Evolutionary conservation across 2,113 vertebrate genomes (phyloP).

Genomic region (Rhinogobius similis): DNA sequence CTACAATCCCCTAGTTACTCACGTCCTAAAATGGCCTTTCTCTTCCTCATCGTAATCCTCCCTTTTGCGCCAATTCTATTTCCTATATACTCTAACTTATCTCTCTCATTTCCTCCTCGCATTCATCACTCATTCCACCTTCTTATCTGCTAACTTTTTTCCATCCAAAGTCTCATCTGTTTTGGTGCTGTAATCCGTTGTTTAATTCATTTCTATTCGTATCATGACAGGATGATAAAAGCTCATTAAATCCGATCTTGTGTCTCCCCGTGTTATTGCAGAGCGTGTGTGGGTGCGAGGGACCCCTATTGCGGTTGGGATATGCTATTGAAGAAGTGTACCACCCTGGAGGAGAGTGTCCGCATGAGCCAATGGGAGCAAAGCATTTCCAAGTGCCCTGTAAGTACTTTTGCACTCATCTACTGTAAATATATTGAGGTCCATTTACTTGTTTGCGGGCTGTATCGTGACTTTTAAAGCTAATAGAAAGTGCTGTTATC

Average conservation of each 20-base stretch:
- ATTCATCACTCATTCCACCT: conserved; percentile 20
- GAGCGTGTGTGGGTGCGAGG: conserved; percentile 89
- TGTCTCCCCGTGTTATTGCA: conserved; percentile 51
- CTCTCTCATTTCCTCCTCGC: conserved; percentile 12
- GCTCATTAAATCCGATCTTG: conserved; percentile 20
- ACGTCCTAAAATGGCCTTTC: not conserved
- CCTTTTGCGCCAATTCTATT: not conserved
- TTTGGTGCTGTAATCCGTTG: conserved; percentile 9
- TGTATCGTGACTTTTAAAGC: conserved; percentile 20
- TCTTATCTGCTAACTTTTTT: conserved; percentile 27
- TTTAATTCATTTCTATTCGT: conserved; percentile 33
- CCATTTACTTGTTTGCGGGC: conserved; percentile 13
- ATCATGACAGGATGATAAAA: conserved; percentile 34
- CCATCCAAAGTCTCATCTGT: conserved; percentile 6
- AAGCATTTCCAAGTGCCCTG: conserved; percentile 88
- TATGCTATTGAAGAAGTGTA: conserved; percentile 89
- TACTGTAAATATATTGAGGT: not conserved
- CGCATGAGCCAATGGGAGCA: conserved; percentile 98
- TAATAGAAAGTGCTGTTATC: conserved; percentile 29
- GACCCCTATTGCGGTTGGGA: conserved; percentile 99
- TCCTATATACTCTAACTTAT: conserved; percentile 23
- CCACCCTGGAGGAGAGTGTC: conserved; percentile 91
- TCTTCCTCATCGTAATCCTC: not conserved
- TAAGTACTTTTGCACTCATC: conserved; percentile 70
- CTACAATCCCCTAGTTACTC: not conserved